Evolutionary conservation across 1,140 invertebrate genomes (phyloP), one percentile per base, ranked within the genome.

Genomic region (Conus ventricosus): DNA sequence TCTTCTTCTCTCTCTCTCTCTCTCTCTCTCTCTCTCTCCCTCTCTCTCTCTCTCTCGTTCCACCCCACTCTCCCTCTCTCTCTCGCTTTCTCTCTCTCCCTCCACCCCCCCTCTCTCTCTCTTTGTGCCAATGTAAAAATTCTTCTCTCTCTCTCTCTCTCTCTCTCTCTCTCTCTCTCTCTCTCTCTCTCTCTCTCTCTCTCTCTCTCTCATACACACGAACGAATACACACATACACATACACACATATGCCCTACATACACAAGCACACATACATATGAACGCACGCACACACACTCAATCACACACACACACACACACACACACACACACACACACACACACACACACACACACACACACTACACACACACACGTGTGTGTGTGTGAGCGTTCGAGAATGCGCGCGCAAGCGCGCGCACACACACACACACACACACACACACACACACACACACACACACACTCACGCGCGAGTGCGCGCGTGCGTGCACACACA

Each of bases 141-240:
- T 20, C 20, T 23, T 71, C 67, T 71, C 8, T 71, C 67, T 71
- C 67, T 71, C 13, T 10, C 67, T 4, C 67, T 10, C 11, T 10
- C 67, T 84, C 54, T 57, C 10, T 84, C 39, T 84, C 63, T 54
- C 7, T 84, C 83, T 84, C 54, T 57, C 54, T 84, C 39, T 84
- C 25, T 23, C 54, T 84, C 83, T 84, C n/a, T 57, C 23, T 55
- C 17, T 84, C 53, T 55, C n/a, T 55, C n/a, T 55, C n/a, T 23
- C n/a, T 8, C 53, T 23, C 60, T 25, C 39, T 17, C 57, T 5
- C 84, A 87, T 25, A 80, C n/a, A 27, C 27, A 39, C 78, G 8
- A 8, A 80, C 78, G 20, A n/a, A 80, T 8, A 80, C 57, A 60
- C 57, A 71, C 78, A 80, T 25, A 80, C 78, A 80, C 78, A 51